Conservation (phyloP, 2,888 invertebrate species). For the Coelinius sp. region DNA sequence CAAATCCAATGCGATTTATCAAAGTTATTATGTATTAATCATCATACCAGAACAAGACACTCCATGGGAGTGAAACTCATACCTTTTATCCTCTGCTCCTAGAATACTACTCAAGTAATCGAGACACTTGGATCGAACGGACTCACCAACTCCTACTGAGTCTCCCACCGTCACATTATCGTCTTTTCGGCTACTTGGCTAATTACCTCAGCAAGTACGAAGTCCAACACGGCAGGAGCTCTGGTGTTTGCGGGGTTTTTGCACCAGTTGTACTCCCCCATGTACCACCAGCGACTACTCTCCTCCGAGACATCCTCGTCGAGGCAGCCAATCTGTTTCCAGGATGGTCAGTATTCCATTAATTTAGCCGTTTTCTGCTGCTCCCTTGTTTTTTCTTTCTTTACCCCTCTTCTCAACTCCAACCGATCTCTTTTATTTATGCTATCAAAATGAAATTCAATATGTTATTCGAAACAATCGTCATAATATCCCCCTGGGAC, state of each 20-base stretch:
- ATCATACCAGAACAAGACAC: no score
- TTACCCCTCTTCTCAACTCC: not conserved
- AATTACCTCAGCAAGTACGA: constrained; percentile 67
- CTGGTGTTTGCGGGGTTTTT: constrained; percentile 65
- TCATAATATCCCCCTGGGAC: not conserved
- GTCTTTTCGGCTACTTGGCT: constrained; percentile 64
- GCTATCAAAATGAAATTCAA: not conserved
- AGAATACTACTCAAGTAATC: constrained; percentile 60
- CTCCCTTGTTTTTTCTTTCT: not conserved
- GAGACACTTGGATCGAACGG: constrained; percentile 61
- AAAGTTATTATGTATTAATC: no score
- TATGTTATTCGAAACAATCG: not conserved
- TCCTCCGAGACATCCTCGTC: constrained; percentile 64
- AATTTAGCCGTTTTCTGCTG: not conserved
- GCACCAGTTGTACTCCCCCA: constrained; percentile 68
- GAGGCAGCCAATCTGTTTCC: constrained; percentile 63
- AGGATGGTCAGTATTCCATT: constrained; percentile 60
- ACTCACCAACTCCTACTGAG: constrained; percentile 63
- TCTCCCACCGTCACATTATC: constrained; percentile 61
- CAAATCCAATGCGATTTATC: no score
- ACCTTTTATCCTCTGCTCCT: not conserved
- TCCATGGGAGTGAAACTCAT: no score
- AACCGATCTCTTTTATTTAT: not conserved
- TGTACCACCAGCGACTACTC: constrained; percentile 66
- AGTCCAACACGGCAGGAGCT: constrained; percentile 62